phyloP scores from a whole-genome alignment of 2,797 vertebrate genomes.

The Galagoides demidoff region DNA sequence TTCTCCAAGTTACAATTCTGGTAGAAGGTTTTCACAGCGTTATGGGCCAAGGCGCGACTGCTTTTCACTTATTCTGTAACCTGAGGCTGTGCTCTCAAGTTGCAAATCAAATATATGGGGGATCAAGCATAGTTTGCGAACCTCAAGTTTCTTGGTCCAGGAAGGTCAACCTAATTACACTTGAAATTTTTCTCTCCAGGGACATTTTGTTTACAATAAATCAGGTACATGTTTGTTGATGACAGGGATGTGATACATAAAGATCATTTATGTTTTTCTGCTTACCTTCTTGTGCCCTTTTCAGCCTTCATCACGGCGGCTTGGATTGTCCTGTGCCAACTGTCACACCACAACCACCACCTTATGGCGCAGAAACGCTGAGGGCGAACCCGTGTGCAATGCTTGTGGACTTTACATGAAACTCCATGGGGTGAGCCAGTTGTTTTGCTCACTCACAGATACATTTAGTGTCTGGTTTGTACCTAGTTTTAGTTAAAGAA shows the following conservation, averaged over 20 bases:
- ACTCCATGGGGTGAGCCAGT: slow-evolving; percentile 93
- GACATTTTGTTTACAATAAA: slow-evolving; percentile 27
- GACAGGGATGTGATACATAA: not conserved
- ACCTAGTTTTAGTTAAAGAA: not conserved
- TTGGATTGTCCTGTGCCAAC: slow-evolving; percentile 98
- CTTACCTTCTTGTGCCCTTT: slow-evolving; percentile 58
- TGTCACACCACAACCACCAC: slow-evolving; percentile 99
- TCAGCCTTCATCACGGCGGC: slow-evolving; percentile 96
- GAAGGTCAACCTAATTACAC: slow-evolving; percentile 16
- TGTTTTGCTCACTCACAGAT: not conserved
- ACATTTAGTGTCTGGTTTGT: not conserved
- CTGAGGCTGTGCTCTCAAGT: not conserved
- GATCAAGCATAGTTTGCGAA: not conserved
- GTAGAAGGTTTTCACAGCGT: not conserved
- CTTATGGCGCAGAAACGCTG: slow-evolving; percentile 98
- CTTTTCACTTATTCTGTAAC: not conserved
- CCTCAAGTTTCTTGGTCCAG: not conserved
- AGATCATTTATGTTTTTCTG: not conserved
- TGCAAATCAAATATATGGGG: not conserved
- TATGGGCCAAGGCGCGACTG: not conserved
- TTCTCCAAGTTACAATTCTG: not conserved
- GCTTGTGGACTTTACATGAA: slow-evolving; percentile 99
- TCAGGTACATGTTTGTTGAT: not conserved
- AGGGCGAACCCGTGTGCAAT: slow-evolving; percentile 98
- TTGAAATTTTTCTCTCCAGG: not conserved